Evolutionary conservation across 2,113 vertebrate species (phyloP).

Genomic region (Zapornia atra): DNA sequence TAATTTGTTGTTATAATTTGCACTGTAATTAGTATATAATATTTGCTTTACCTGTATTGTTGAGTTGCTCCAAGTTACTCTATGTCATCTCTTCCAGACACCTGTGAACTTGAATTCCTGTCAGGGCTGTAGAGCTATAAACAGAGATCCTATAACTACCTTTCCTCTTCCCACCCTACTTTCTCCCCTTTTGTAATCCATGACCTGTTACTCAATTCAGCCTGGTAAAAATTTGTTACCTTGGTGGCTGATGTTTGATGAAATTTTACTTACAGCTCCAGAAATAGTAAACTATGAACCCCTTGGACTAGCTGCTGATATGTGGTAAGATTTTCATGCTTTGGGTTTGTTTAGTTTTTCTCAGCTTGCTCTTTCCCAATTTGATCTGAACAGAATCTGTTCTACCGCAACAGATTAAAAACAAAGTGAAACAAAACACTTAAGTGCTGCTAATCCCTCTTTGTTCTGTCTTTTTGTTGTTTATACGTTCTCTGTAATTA

Average conservation of each 20-base stretch:
- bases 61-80: neutral
- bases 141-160: neutral
- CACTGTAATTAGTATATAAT: neutral
- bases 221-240: neutral
- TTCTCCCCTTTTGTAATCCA: neutral
- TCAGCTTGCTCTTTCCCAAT: neutral
- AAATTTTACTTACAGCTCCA: constrained; percentile 87
- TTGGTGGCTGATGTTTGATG: constrained; percentile 13
- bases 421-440: neutral
- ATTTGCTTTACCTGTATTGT: neutral
- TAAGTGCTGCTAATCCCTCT: neutral
- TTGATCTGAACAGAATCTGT: neutral
- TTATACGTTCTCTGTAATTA: neutral
- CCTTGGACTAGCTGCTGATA: constrained; percentile 92
- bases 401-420: neutral
- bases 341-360: neutral
- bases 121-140: neutral
- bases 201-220: neutral
- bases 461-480: neutral
- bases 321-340: constrained; percentile 85
- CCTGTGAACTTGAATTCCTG: neutral
- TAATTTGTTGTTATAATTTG: neutral
- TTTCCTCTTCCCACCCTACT: neutral
- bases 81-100: neutral
- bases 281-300: constrained; percentile 98